Base-by-base conservation (phyloP, 2,888 invertebrate species). In the Acrobasis suavella region DNA sequence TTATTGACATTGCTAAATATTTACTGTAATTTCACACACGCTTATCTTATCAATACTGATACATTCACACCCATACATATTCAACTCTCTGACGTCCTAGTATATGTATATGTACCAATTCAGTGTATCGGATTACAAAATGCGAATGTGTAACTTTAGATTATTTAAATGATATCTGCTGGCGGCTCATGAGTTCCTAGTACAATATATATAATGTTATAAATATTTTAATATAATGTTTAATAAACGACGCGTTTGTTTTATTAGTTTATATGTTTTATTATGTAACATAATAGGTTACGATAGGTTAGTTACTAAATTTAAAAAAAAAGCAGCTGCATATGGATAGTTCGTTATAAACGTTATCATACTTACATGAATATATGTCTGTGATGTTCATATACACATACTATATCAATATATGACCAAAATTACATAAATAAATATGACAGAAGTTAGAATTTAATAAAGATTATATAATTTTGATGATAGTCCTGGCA, bases 141-240 rank as follows among this genome's bases (percentile, higher is more conserved):
- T 46, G 46, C 46, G 14, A 46, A 6, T 54, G 12, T 54, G 22
- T 32, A 37, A 32, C 62, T 52, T 52, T 50, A 15, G 22, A 46
- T 37, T 42, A 16, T 37, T 62, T 52, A 32, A 42, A 54, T 51
- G 15, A 32, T 46, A 55, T 49, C 61, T 62, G 38, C 58, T 64
- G 58, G 16, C 38, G 15, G 37, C 49, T 54, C 50, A 64, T 64
- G 58, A n/a, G 15, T 39, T 49, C 64, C 64, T 64, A 50, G 64
- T 64, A 61, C 37, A 55, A 58, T 63, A 59, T 62, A 58, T 59
- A 54, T 49, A 62, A 55, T 38, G 38, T 62, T 62, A 62, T 55
- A 49, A 55, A 62, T 55, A 50, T 61, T 54, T 54, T 49, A 52
- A 60, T 60, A 60, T 37, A 52, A 32, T 32, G 32, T 32, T 32